These are phyloP conservation scores for Tuta absoluta DNA, from an alignment of 2,888 invertebrate species.

Conservation along the genomic window DNA sequence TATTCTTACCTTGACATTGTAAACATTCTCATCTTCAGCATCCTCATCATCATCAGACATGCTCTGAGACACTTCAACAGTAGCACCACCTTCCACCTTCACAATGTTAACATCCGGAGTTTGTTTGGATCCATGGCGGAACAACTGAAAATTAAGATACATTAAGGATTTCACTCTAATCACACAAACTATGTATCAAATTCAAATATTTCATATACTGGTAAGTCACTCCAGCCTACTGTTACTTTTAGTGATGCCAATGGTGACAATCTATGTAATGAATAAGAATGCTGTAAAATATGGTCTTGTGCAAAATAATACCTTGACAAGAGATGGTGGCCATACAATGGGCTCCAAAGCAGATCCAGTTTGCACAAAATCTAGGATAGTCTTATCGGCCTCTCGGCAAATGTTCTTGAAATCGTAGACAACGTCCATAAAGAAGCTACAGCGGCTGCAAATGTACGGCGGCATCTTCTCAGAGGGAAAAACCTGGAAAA, in stretches of 20 bases:
- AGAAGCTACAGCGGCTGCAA: conserved; percentile 84
- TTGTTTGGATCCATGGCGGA: conserved; percentile 37
- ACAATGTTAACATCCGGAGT: conserved; percentile 51
- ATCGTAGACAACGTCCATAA: conserved; percentile 86
- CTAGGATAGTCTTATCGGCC: conserved; percentile 86
- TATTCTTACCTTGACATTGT: conserved; percentile 63
- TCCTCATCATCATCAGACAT: conserved; percentile 62
- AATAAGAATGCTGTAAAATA: too few relatives aligned
- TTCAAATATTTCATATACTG: too few relatives aligned
- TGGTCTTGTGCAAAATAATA: conserved; percentile 37
- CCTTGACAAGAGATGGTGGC: conserved; percentile 64
- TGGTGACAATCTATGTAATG: too few relatives aligned
- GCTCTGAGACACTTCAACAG: conserved; percentile 66
- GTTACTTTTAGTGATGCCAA: too few relatives aligned
- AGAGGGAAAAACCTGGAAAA: conserved; percentile 78
- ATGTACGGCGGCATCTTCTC: conserved; percentile 89
- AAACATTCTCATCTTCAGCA: conserved; percentile 66
- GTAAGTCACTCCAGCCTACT: too few relatives aligned
- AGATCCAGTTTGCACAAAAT: conserved; percentile 84
- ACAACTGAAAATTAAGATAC: conserved; percentile 42
- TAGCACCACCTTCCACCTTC: conserved; percentile 60
- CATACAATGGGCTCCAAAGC: conserved; percentile 78
- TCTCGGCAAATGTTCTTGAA: conserved; percentile 89
- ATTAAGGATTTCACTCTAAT: too few relatives aligned
- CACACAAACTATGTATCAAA: too few relatives aligned